Evolutionary conservation across 2,888 invertebrate genomes (phyloP).

Genomic region (Corythucha ciliata): DNA sequence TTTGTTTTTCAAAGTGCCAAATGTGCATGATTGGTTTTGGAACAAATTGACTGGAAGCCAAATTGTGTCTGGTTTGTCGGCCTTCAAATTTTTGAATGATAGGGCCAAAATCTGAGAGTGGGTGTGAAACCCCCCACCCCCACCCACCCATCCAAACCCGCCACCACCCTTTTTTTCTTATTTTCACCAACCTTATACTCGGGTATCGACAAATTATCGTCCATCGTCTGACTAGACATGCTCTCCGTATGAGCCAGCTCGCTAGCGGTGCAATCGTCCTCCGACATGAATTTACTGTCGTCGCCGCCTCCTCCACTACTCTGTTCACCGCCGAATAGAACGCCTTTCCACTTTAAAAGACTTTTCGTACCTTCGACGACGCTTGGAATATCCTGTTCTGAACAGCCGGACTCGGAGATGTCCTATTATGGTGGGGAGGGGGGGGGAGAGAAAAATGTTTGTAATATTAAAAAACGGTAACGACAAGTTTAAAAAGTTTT

Average conservation of each 20-base stretch:
- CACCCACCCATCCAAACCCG: too few relatives aligned
- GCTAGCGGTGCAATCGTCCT: conserved; percentile 1
- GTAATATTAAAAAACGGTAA: too few relatives aligned
- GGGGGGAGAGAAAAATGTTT: not conserved
- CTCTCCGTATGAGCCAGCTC: conserved; percentile 20
- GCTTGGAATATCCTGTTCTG: conserved; percentile 45
- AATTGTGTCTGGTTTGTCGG: too few relatives aligned
- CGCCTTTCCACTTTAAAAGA: conserved; percentile 68
- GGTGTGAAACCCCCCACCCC: too few relatives aligned
- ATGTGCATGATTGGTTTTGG: too few relatives aligned
- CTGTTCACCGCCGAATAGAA: conserved; percentile 58
- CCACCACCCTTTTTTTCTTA: too few relatives aligned
- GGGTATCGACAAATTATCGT: conserved; percentile 15
- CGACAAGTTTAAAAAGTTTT: too few relatives aligned
- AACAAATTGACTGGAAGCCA: too few relatives aligned
- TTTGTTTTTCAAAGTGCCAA: too few relatives aligned
- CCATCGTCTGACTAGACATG: conserved; percentile 24
- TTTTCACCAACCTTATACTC: conserved; percentile 25
- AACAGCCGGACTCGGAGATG: conserved; percentile 39
- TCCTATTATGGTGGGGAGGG: conserved; percentile 11
- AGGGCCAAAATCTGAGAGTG: too few relatives aligned
- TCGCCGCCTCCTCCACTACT: conserved; percentile 39
- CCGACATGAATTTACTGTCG: too few relatives aligned
- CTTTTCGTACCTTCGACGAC: conserved; percentile 45
- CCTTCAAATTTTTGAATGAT: too few relatives aligned